Percentiles rank a stretch among this genome's conserved stretches.
Evolutionary conservation across 2,888 invertebrate species (phyloP).

Genomic region (Acrocyrtus sp.): DNA sequence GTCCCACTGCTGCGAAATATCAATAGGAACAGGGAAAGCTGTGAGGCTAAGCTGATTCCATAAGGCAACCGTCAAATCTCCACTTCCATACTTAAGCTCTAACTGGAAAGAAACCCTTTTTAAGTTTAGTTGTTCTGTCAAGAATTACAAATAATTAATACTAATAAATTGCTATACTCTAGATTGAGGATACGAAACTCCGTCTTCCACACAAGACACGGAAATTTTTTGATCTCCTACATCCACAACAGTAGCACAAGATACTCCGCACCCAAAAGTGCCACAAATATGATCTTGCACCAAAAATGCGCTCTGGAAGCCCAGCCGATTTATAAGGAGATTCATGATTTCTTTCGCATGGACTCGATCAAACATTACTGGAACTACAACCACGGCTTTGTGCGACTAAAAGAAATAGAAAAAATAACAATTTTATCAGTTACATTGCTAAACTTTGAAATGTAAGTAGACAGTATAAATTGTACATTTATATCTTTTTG

Average conservation of each 20-base stretch:
- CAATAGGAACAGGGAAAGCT: slow-evolving; percentile 77
- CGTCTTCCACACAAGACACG: slow-evolving; percentile 96
- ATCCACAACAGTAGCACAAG: slow-evolving; percentile 93
- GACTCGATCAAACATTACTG: slow-evolving; percentile 87
- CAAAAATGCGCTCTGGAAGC: slow-evolving; percentile 86
- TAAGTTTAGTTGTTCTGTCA: too few species aligned
- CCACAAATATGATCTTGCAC: slow-evolving; percentile 84
- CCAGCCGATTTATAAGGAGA: slow-evolving; percentile 80
- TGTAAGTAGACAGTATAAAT: slow-evolving; percentile 8
- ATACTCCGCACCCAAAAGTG: slow-evolving; percentile 84
- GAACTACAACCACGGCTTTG: slow-evolving; percentile 86
- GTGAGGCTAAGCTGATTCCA: slow-evolving; percentile 89
- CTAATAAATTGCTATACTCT: slow-evolving; percentile 68
- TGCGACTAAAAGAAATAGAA: slow-evolving; percentile 75
- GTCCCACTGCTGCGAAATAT: slow-evolving; percentile 66
- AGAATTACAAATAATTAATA: neutral
- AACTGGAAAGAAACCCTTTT: slow-evolving; percentile 65
- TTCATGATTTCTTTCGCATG: slow-evolving; percentile 87
- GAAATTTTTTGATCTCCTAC: slow-evolving; percentile 96
- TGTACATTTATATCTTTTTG: slow-evolving; percentile 69
- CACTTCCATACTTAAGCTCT: slow-evolving; percentile 88
- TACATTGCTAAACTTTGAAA: neutral
- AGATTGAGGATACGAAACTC: slow-evolving; percentile 89
- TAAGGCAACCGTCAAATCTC: slow-evolving; percentile 90
- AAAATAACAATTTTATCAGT: too few species aligned